A percentile compares a stretch with the other conserved stretches of the same genome.
These are phyloP conservation scores for Rhinolophus ferrumequinum DNA, from an alignment of 2,113 vertebrate genomes.

Conservation along the genomic window DNA sequence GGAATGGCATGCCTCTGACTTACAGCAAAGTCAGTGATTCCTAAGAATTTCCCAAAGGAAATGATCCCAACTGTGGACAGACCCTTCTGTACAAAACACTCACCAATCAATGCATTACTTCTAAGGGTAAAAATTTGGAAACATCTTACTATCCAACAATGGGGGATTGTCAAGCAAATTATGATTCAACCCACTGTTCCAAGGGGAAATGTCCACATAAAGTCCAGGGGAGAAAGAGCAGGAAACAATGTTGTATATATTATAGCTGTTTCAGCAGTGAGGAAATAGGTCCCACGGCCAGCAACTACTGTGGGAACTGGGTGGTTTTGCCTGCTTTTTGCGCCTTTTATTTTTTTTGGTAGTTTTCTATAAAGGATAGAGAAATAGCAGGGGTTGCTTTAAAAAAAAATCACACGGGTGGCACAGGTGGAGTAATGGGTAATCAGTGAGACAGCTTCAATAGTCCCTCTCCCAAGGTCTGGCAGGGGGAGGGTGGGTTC, in stretches of 20 bases:
- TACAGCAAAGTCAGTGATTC: background rate
- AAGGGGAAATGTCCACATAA: background rate
- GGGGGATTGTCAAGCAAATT: background rate
- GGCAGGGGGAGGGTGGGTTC: background rate
- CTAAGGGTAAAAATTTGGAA: background rate
- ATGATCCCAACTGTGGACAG: background rate
- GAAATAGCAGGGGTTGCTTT: background rate
- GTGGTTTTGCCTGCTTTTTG: background rate
- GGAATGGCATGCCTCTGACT: background rate
- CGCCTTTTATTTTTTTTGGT: background rate
- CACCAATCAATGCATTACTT: background rate
- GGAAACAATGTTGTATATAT: background rate
- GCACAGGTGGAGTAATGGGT: background rate
- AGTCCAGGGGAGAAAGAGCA: background rate
- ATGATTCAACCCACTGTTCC: background rate
- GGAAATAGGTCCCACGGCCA: background rate
- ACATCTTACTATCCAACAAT: background rate
- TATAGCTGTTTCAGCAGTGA: background rate
- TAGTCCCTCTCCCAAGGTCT: too few species aligned
- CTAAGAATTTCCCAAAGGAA: background rate
- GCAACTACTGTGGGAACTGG: background rate
- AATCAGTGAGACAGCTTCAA: background rate
- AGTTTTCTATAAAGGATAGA: background rate
- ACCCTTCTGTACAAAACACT: background rate
- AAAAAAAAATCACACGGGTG: background rate